Conservation (phyloP, 1,140 invertebrate species). For the Campoletis sonorensis region DNA sequence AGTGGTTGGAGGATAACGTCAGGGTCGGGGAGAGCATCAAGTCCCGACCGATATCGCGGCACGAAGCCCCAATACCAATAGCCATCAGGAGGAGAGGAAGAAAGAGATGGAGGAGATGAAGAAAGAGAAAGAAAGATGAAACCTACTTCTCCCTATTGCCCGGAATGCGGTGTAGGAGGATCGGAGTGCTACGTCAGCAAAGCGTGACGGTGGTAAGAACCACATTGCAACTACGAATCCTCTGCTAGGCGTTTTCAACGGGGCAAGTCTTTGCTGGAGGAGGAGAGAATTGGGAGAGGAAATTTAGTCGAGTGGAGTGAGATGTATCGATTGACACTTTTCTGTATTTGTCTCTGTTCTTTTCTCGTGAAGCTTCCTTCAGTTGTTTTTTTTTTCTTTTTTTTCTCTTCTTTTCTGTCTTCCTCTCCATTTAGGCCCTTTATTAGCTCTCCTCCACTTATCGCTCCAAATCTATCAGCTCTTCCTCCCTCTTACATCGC, state of each 20-base stretch:
- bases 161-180: neutral
- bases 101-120: neutral
- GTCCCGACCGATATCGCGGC: conserved; percentile 29
- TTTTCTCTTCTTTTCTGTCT: neutral
- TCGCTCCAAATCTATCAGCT: neutral
- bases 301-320: conserved; percentile 1
- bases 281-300: neutral
- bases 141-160: neutral
- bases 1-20: neutral
- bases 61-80: conserved; percentile 37
- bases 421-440: neutral
- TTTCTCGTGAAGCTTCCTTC: conserved; percentile 10
- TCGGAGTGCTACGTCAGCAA: conserved; percentile 38
- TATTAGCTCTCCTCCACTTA: neutral
- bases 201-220: conserved; percentile 37
- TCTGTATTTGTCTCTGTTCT: neutral
- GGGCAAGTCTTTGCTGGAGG: neutral
- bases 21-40: neutral
- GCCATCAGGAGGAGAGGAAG: neutral
- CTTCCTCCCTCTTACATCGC: neutral
- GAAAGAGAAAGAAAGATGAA: neutral
- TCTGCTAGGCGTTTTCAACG: neutral
- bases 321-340: conserved; percentile 40
- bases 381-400: neutral
- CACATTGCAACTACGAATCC: conserved; percentile 39